Base-by-base conservation (phyloP, 2,797 vertebrate genomes). In the Danio aesculapii region DNA sequence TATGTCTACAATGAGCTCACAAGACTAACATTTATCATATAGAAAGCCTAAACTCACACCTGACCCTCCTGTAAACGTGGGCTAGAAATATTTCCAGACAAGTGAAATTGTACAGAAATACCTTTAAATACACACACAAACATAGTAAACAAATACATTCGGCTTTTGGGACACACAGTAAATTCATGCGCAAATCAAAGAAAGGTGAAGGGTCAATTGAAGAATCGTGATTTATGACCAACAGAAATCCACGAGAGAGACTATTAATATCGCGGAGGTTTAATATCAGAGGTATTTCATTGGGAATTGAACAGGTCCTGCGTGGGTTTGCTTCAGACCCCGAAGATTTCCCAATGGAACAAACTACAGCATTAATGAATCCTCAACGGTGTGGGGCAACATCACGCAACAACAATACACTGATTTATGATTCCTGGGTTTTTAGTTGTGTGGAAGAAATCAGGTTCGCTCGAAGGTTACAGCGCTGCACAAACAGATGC, bases 271-370 rank as follows among this genome's bases (percentile, higher is more conserved):
- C 12, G 10, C 13, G 9, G 55, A 73, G 43, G 55, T 59, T 58
- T 57, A 50, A 41, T 71, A 71, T 19, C 44, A 12, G 68, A 63
- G 52, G 21, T 76, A 70, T 69, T 62, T 81, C 41, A 14, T 55
- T 61, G 76, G 52, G 13, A 64, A 74, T 62, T 19, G 46, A 63
- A 61, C 81, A 14, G 63, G 72, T 69, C 46, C 78, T 74, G 44
- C 76, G 81, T 71, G 70, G 75, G 69, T 30, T 71, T 63, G 9
- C 58, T 39, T 49, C 21, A 77, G 30, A 30, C 63, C n/a, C 19
- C 16, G 21, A 47, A 55, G 4, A n/a, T 55, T n/a, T 76, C 74
- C 74, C 39, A 43, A 21, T 3, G 62, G 73, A 63, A 53, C 21
- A 85, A 58, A 21, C 44, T 10, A 39, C 5, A 43, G 41, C 4